A percentile compares a stretch with the other conserved stretches of the same genome.
Conservation (phyloP, 1,140 invertebrate species). For the Ephestia elutella region DNA sequence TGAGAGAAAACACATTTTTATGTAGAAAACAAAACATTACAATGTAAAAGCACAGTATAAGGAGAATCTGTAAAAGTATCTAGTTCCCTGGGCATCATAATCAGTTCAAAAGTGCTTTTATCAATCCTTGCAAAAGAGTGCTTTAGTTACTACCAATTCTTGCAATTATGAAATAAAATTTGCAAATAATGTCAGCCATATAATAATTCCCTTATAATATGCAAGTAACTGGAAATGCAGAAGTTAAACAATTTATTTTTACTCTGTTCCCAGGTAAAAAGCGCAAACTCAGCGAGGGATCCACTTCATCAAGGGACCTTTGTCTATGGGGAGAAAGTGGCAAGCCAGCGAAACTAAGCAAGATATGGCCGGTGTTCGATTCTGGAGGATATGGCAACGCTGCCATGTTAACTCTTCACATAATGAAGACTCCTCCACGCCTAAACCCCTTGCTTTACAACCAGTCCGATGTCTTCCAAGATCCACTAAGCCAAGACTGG, state of each 20-base stretch:
- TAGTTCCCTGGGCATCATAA: too few species aligned
- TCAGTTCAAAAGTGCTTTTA: too few species aligned
- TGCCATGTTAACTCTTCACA: slow-evolving; percentile 41
- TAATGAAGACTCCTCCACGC: slow-evolving; percentile 33
- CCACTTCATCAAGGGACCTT: slow-evolving; percentile 37
- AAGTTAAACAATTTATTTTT: background rate
- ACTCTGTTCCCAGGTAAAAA: slow-evolving; percentile 58
- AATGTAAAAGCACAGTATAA: too few species aligned
- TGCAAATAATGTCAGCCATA: too few species aligned
- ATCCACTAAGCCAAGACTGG: slow-evolving; percentile 36
- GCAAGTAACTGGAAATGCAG: too few species aligned
- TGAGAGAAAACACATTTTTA: too few species aligned
- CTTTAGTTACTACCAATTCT: too few species aligned
- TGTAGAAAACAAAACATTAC: too few species aligned
- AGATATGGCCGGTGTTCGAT: slow-evolving; percentile 71
- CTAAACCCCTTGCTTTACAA: slow-evolving; percentile 48
- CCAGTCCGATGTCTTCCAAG: slow-evolving; percentile 17
- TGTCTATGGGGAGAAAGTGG: slow-evolving; percentile 46
- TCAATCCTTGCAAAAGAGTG: too few species aligned
- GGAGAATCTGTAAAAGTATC: too few species aligned
- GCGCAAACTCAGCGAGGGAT: slow-evolving; percentile 49
- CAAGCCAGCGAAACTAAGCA: slow-evolving; percentile 55
- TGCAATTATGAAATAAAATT: too few species aligned
- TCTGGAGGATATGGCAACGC: slow-evolving; percentile 68
- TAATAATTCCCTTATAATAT: too few species aligned